Percentiles rank a stretch among this genome's conserved stretches.
Evolutionary conservation across 2,888 invertebrate genomes (phyloP).

Genomic region (Drosophila cognata): DNA sequence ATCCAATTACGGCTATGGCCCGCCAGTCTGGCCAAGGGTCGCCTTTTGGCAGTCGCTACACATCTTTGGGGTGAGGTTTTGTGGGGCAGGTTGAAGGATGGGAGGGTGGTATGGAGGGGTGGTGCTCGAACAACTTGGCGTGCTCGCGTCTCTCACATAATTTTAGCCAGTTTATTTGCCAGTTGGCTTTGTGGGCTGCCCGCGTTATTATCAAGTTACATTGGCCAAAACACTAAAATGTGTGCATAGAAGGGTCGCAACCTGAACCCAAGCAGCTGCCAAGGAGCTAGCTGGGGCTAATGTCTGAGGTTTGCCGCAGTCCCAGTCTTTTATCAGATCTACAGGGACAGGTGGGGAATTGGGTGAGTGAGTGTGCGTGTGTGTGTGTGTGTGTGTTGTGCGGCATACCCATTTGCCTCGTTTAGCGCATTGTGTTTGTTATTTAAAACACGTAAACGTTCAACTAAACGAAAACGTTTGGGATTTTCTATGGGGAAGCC

Average conservation of each 20-base stretch:
- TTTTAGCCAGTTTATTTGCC: constrained; percentile 71
- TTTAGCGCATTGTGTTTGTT: constrained; percentile 57
- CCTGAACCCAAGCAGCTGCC: constrained; percentile 50
- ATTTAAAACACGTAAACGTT: constrained; percentile 63
- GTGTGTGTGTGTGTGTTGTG: constrained; percentile 12
- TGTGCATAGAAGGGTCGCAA: constrained; percentile 67
- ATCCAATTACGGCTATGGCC: constrained; percentile 69
- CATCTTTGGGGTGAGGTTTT: background rate
- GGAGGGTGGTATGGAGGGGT: fast-evolving
- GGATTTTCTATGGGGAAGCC: constrained; percentile 6
- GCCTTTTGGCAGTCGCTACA: constrained; percentile 12
- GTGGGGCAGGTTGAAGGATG: background rate
- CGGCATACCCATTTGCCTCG: constrained; percentile 43
- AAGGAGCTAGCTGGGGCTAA: constrained; percentile 37
- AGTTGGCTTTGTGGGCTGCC: constrained; percentile 46
- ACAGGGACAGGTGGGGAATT: background rate
- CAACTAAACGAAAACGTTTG: constrained; percentile 41
- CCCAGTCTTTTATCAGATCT: constrained; percentile 11
- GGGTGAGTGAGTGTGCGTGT: background rate
- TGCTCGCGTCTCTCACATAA: constrained; percentile 63
- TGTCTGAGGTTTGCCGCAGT: constrained; percentile 47
- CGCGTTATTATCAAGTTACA: constrained; percentile 75
- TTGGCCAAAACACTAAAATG: constrained; percentile 66
- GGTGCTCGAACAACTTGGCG: constrained; percentile 1
- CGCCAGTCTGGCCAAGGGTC: constrained; percentile 47